phyloP scores from a whole-genome alignment of 53 echinoderm and acorn worm species.

The Echinometra lucunter region DNA sequence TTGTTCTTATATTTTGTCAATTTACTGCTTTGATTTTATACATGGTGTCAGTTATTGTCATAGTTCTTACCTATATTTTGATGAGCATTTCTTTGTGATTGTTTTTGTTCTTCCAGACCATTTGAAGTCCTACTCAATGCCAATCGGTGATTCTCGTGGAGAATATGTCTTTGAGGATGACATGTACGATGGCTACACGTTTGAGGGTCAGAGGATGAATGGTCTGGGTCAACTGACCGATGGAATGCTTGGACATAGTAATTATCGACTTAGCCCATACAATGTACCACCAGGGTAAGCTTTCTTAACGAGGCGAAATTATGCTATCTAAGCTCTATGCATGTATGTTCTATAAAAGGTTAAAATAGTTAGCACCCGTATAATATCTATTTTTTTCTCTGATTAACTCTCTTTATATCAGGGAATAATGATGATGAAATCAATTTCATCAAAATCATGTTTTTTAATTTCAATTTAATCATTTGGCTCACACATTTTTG shows the following conservation, averaged over 20 bases:
- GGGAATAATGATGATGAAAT: too few relatives aligned
- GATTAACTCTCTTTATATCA: too few relatives aligned
- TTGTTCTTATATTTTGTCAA: too few relatives aligned
- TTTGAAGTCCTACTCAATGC: constrained; percentile 87
- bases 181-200: constrained; percentile 82
- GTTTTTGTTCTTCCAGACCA: constrained; percentile 74
- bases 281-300: constrained; percentile 78
- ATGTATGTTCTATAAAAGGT: too few relatives aligned
- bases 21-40: too few relatives aligned
- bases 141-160: constrained; percentile 77
- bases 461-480: too few relatives aligned
- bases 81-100: neutral
- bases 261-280: constrained; percentile 86
- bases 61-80: neutral
- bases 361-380: too few relatives aligned
- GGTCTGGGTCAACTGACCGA: constrained; percentile 96
- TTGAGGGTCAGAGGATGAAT: constrained; percentile 73
- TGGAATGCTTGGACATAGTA: constrained; percentile 81
- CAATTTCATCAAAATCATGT: too few relatives aligned
- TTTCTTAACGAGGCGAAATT: neutral
- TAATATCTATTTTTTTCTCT: too few relatives aligned
- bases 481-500: too few relatives aligned
- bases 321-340: too few relatives aligned
- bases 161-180: constrained; percentile 85
- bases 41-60: neutral